phyloP scores from a whole-genome alignment of 2,797 vertebrate species.

The Danio jaintianensis region DNA sequence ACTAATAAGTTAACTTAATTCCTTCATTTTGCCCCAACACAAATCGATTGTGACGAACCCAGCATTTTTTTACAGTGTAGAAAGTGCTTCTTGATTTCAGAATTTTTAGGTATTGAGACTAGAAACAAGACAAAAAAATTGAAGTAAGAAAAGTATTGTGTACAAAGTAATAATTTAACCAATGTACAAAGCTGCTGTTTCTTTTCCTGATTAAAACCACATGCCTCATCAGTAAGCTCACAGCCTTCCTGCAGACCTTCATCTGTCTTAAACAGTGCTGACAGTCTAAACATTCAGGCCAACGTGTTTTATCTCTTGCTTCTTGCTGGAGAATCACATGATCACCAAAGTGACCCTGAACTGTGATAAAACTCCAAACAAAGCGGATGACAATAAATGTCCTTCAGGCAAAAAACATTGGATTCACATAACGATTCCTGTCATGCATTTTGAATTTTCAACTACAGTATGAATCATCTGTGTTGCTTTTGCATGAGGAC shows the following conservation, averaged over 20 bases:
- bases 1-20: no score
- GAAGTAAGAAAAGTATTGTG: no score
- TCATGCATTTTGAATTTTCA: background rate
- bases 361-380: conserved; percentile 44
- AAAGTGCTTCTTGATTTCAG: no score
- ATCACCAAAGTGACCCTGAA: conserved; percentile 35
- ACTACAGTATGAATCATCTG: background rate
- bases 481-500: background rate
- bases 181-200: background rate
- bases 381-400: conserved; percentile 13
- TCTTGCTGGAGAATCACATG: conserved; percentile 3
- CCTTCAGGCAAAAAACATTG: conserved; percentile 30
- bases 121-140: no score
- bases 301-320: background rate
- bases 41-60: no score
- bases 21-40: no score
- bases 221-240: background rate
- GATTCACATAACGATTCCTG: conserved; percentile 9
- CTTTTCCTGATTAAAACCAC: background rate
- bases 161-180: background rate
- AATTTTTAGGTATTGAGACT: no score
- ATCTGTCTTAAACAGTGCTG: conserved; percentile 3
- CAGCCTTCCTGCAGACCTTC: conserved; percentile 13
- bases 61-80: no score
- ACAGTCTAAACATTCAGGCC: background rate